Percentiles rank a stretch among this genome's conserved stretches.
Evolutionary conservation across 2,113 vertebrate genomes (phyloP).

Genomic region (Henicopernis longicauda): DNA sequence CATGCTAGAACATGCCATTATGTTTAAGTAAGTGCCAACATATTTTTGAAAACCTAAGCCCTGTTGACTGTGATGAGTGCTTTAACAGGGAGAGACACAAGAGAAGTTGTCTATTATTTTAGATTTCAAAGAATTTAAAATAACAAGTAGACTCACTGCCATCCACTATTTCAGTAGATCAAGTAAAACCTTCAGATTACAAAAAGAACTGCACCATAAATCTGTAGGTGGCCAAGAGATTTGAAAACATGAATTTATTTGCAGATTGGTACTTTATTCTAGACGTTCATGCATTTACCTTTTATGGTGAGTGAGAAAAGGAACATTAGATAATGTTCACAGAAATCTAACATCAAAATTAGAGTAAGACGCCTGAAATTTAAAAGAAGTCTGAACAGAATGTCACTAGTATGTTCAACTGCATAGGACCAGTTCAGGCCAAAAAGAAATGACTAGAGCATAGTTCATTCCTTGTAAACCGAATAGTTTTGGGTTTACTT

Average conservation of each 20-base stretch:
- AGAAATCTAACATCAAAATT: neutral
- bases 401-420: neutral
- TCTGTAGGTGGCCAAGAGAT: neutral
- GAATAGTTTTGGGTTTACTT: neutral
- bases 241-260: neutral
- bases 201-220: neutral
- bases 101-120: neutral
- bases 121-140: neutral
- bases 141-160: neutral
- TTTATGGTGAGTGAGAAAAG: neutral
- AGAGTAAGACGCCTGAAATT: neutral
- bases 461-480: neutral
- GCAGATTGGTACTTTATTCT: neutral
- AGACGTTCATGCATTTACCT: neutral
- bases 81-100: neutral
- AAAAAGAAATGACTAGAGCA: neutral
- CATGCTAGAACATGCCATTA: neutral
- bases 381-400: neutral
- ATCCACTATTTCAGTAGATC: neutral
- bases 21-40: neutral
- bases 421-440: neutral
- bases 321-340: neutral
- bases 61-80: neutral
- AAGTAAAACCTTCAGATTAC: neutral
- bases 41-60: neutral